Percentiles rank a stretch among this genome's conserved stretches.
Evolutionary conservation across 2,888 invertebrate species (phyloP).

Genomic region (Volucella inflata): DNA sequence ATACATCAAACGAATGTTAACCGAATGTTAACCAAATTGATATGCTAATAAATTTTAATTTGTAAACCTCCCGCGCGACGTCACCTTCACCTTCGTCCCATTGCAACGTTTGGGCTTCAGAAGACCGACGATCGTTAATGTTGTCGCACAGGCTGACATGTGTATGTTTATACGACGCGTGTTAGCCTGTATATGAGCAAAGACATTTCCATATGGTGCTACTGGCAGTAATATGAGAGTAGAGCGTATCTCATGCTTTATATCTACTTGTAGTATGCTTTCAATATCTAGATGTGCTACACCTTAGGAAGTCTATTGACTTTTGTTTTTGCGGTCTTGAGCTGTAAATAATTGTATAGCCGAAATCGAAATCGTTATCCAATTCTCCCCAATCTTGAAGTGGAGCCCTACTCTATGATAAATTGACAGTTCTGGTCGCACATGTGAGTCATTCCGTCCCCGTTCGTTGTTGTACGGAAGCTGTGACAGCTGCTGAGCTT

Average conservation of each 20-base stretch:
- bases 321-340: slow-evolving; percentile 16
- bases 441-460: slow-evolving; percentile 62
- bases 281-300: slow-evolving; percentile 44
- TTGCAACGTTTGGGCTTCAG: slow-evolving; percentile 4
- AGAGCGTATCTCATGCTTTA: slow-evolving; percentile 21
- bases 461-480: slow-evolving; percentile 61
- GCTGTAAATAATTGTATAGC: slow-evolving; percentile 51
- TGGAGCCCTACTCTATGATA: slow-evolving; percentile 40
- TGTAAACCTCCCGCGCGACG: slow-evolving; percentile 46
- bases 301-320: slow-evolving; percentile 38
- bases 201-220: slow-evolving; percentile 55
- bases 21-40: slow-evolving; percentile 75
- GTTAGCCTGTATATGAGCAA: slow-evolving; percentile 35
- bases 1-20: slow-evolving; percentile 75
- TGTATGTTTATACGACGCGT: slow-evolving; percentile 43
- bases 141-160: slow-evolving; percentile 50
- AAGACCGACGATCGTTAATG: slow-evolving; percentile 41
- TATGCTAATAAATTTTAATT: slow-evolving; percentile 75
- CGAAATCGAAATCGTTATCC: slow-evolving; percentile 47
- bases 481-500: slow-evolving; percentile 55
- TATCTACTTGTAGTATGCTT: slow-evolving; percentile 23
- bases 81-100: background rate
- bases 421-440: slow-evolving; percentile 64
- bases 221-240: slow-evolving; percentile 36
- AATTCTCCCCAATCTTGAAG: background rate